These are phyloP conservation scores for Enteromius thamalakanensis DNA, from an alignment of 2,797 vertebrate genomes.

Conservation along the genomic window DNA sequence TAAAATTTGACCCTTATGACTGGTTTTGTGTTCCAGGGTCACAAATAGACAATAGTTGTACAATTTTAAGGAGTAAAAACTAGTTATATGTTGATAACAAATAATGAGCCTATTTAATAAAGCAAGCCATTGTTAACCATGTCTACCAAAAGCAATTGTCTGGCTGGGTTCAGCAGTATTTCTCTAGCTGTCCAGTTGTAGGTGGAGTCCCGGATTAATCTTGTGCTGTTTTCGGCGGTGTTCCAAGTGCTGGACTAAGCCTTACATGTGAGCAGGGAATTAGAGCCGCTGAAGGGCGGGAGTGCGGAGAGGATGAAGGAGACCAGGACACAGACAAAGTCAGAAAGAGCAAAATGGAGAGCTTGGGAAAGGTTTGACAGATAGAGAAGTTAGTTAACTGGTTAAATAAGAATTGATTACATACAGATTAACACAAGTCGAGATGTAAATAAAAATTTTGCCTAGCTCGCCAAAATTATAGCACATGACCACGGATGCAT, in stretches of 20 bases:
- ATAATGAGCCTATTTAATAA: not conserved
- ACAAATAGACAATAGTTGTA: not conserved
- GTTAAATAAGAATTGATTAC: not conserved
- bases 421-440: not conserved
- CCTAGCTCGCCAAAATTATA: not conserved
- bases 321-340: slow-evolving; percentile 23
- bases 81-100: not conserved
- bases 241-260: slow-evolving; percentile 58
- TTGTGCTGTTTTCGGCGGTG: slow-evolving; percentile 63
- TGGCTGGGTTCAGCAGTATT: slow-evolving; percentile 18
- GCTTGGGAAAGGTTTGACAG: not conserved
- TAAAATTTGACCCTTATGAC: too few relatives aligned
- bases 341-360: not conserved
- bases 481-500: too few relatives aligned
- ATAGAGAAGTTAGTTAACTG: not conserved
- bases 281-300: slow-evolving; percentile 46
- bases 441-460: not conserved
- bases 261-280: slow-evolving; percentile 71
- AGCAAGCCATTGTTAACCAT: not conserved
- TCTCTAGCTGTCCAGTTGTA: slow-evolving; percentile 14
- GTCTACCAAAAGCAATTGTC: not conserved
- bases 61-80: not conserved
- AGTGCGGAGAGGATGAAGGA: not conserved
- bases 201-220: slow-evolving; percentile 64
- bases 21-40: too few relatives aligned